Percentiles rank a stretch among this genome's conserved stretches.
phyloP scores from a whole-genome alignment of 2,797 vertebrate species.

The Hyperoplus immaculatus region DNA sequence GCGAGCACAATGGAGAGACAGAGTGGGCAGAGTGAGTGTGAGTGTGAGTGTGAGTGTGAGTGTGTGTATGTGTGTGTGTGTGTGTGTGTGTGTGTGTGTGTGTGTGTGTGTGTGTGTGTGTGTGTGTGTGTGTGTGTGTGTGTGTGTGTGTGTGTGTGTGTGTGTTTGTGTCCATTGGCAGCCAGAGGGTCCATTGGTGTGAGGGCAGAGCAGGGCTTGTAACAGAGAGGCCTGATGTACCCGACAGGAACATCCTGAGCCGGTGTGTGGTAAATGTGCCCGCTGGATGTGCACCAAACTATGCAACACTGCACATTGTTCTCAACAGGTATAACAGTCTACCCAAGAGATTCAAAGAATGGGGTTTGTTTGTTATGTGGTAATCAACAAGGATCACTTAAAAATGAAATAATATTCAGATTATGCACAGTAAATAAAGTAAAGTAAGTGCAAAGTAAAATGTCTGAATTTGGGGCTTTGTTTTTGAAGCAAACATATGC shows the following conservation, averaged over 20 bases:
- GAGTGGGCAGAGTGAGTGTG: not conserved
- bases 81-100: not conserved
- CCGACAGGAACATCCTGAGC: constrained; percentile 41
- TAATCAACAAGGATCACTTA: not conserved
- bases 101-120: no score
- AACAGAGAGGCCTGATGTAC: constrained; percentile 59
- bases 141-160: constrained; percentile 27
- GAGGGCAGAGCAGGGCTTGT: constrained; percentile 61
- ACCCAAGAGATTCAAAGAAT: not conserved
- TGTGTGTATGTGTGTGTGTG: not conserved
- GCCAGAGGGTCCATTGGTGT: constrained; percentile 44
- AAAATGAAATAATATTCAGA: not conserved
- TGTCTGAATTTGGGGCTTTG: not conserved
- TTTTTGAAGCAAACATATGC: not conserved
- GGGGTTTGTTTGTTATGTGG: no score
- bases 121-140: constrained; percentile 13
- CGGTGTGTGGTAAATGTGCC: constrained; percentile 48
- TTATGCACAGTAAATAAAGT: no score
- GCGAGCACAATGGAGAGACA: constrained; percentile 29
- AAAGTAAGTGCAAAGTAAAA: not conserved
- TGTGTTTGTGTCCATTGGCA: constrained; percentile 46
- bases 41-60: not conserved
- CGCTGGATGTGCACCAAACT: constrained; percentile 9
- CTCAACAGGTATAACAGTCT: not conserved
- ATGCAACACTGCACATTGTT: not conserved